A percentile compares a stretch with the other conserved stretches of the same genome.
Conservation (phyloP, 1,140 invertebrate species). For the Trachymyrmex cornetzi region DNA sequence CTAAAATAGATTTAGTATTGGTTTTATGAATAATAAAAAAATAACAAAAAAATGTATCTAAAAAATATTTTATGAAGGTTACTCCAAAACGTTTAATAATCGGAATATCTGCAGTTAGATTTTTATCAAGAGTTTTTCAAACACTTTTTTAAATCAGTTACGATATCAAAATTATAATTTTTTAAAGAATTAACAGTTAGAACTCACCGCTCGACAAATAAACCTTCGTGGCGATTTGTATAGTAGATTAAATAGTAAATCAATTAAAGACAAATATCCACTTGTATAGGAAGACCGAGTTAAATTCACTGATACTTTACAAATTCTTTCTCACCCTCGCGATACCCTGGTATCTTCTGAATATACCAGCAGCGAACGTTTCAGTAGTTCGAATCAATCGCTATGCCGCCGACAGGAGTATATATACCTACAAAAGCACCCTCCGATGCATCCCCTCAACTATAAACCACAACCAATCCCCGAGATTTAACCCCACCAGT, state of each 20-base stretch:
- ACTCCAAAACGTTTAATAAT: too few species aligned
- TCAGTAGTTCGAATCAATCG: slow-evolving; percentile 65
- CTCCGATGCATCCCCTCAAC: slow-evolving; percentile 74
- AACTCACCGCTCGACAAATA: slow-evolving; percentile 32
- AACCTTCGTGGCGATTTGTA: slow-evolving; percentile 1
- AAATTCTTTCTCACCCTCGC: neutral
- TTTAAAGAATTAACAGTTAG: neutral
- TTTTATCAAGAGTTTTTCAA: too few species aligned
- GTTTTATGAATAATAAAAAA: too few species aligned
- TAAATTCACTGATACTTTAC: neutral
- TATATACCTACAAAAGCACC: slow-evolving; percentile 76
- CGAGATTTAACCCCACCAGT: slow-evolving; percentile 68
- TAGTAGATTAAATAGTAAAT: neutral
- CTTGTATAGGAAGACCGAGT: neutral
- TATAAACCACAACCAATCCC: slow-evolving; percentile 73
- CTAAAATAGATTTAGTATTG: too few species aligned
- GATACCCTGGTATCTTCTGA: neutral
- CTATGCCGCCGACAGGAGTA: slow-evolving; percentile 63
- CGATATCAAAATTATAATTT: too few species aligned
- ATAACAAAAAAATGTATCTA: too few species aligned
- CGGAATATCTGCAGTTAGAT: too few species aligned
- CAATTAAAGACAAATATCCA: neutral
- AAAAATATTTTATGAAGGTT: too few species aligned
- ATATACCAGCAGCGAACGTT: slow-evolving; percentile 38
- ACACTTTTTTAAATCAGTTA: neutral